Conservation (phyloP, 1,140 invertebrate genomes). For the Asbolus verrucosus region DNA sequence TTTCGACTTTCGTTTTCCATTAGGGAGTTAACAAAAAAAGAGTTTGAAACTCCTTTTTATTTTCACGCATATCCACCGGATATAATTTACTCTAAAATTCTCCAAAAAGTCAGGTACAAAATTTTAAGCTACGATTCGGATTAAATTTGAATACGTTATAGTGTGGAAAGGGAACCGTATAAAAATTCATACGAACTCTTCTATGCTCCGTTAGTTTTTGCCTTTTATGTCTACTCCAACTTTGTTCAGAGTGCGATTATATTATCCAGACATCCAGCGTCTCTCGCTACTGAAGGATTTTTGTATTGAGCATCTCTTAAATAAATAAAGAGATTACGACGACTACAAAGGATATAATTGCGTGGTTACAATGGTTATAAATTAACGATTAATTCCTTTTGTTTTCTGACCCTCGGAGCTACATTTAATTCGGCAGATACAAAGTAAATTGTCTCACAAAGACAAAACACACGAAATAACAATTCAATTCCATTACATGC, state of each 20-base stretch:
- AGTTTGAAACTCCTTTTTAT: too few relatives aligned
- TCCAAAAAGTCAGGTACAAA: too few relatives aligned
- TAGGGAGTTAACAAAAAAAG: too few relatives aligned
- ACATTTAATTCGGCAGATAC: conserved; percentile 14
- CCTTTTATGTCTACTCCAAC: conserved; percentile 29
- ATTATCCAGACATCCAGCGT: conserved; percentile 29
- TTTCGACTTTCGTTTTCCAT: too few relatives aligned
- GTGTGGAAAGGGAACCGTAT: conserved; percentile 21
- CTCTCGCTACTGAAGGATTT: conserved; percentile 14
- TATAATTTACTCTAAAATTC: too few relatives aligned
- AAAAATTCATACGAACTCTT: conserved; percentile 36
- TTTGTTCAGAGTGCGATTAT: conserved; percentile 28
- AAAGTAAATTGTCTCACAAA: conserved; percentile 8
- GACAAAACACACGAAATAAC: conserved; percentile 10
- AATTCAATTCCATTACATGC: too few relatives aligned
- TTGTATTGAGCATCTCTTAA: conserved; percentile 9
- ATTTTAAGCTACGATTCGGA: background rate
- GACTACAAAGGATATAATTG: conserved; percentile 40
- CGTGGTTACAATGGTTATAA: conserved; percentile 21
- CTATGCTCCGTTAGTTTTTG: conserved; percentile 36
- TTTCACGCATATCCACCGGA: too few relatives aligned
- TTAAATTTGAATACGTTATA: conserved; percentile 35
- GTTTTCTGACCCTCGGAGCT: conserved; percentile 7
- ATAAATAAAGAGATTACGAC: conserved; percentile 16
- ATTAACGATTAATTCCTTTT: conserved; percentile 45